phyloP scores from a whole-genome alignment of 2,113 vertebrate genomes.

The Setophaga kirtlandii region DNA sequence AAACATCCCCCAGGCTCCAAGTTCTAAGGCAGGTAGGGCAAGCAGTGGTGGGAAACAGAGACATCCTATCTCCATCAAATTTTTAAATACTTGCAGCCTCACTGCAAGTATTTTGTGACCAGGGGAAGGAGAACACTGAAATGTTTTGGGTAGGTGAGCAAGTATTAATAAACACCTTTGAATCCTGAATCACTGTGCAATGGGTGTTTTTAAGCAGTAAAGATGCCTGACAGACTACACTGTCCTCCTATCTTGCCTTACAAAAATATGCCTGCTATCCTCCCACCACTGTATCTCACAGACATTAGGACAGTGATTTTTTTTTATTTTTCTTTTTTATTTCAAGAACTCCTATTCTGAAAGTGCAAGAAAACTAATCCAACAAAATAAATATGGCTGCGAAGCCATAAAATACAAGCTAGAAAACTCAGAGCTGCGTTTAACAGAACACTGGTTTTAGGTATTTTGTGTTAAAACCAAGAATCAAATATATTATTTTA shows the following conservation, averaged over 20 bases:
- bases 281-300: not conserved
- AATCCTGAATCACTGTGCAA: rapidly evolving
- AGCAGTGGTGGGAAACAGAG: not conserved
- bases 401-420: not conserved
- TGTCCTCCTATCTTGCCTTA: not conserved
- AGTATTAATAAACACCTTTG: not conserved
- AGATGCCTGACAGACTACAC: not conserved
- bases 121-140: not conserved
- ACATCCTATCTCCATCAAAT: rapidly evolving
- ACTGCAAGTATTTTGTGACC: not conserved
- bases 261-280: not conserved
- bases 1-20: not conserved
- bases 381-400: not conserved
- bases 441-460: not conserved
- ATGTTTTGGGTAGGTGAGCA: not conserved
- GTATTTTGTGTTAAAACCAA: not conserved
- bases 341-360: not conserved
- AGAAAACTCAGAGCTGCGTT: not conserved
- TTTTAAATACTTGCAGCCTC: not conserved
- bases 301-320: not conserved
- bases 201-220: not conserved
- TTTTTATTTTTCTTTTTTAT: not conserved
- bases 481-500: not conserved
- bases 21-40: not conserved
- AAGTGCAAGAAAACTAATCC: not conserved